Base-by-base conservation (phyloP, 1,140 invertebrate species). In the Orussus abietinus region DNA sequence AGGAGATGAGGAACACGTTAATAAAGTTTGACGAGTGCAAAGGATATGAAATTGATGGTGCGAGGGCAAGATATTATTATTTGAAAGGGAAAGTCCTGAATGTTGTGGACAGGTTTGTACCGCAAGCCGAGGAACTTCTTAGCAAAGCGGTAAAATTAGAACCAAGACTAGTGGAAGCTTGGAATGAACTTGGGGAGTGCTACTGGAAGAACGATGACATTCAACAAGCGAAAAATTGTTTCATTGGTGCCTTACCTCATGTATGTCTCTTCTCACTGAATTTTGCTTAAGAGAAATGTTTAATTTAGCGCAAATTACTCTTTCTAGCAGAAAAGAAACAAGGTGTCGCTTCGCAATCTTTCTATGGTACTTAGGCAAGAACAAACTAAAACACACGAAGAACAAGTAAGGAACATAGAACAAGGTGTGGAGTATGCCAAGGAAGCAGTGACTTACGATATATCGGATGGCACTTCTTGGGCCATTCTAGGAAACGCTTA, bases 181-280 rank as follows among this genome's bases (percentile, higher is more conserved):
- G 90, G 90, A 92, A 92, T 63, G 84, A 92, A 62, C 74, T 95
- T 6, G 91, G 90, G 4, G 88, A 92, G 66, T 90, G 86, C 65
- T 91, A 90, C 66, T 92, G 88, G 83, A 92, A 92, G 65, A 88
- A 88, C 65, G 80, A 84, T 56, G 86, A 92, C 61, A 74, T 91
- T 15, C 75, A 80, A 51, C 83, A 87, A 51, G 88, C 90, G 2
- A 86, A 85, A 58, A 89, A 86, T 57, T 93, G 90, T 69, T 93
- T 93, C 72, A 77, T 82, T 54, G 84, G 85, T 49, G 88, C 88
- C 48, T 69, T 92, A 21, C 82, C 82, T 63, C 81, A 90, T 76
- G 88, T 90, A 76, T 72, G 74, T 74, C 52, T 45, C 30, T 39
- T 41, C 18, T 49, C 49, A 31, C n/a, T 37, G 34, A 35, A n/a